Evolutionary conservation across 2,797 vertebrate species (phyloP).

Genomic region (Gallinago stenura): DNA sequence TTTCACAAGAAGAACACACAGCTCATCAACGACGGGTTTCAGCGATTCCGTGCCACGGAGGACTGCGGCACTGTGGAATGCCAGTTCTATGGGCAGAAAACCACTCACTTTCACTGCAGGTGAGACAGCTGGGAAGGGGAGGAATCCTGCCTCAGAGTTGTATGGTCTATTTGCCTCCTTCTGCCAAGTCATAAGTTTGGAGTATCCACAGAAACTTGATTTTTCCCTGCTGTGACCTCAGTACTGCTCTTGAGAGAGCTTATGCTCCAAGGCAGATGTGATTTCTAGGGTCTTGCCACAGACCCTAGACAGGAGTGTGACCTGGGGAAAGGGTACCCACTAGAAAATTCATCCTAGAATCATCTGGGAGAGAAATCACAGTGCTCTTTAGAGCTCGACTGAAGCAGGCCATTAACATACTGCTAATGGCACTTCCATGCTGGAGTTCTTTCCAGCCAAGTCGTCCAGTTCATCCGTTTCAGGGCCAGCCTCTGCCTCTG

Average conservation of each 20-base stretch:
- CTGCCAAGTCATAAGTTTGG: not conserved
- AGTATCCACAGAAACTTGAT: not conserved
- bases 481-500: not conserved
- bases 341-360: not conserved
- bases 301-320: not conserved
- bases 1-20: conserved; percentile 99
- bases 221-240: not conserved
- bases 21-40: conserved; percentile 98
- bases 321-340: not conserved
- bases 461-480: not conserved
- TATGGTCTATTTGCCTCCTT: not conserved
- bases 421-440: not conserved
- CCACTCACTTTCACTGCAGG: conserved; percentile 99
- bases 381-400: not conserved
- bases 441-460: not conserved
- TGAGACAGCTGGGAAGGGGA: conserved; percentile 57
- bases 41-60: conserved; percentile 97
- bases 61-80: conserved; percentile 96
- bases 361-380: not conserved
- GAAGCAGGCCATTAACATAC: not conserved
- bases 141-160: not conserved
- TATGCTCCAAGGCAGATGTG: not conserved
- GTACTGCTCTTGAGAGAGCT: not conserved
- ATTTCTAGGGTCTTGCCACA: not conserved
- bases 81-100: conserved; percentile 99